Evolutionary conservation across 2,888 invertebrate genomes (phyloP), one percentile per base, ranked within the genome.

Genomic region (Drosophila paracracens): DNA sequence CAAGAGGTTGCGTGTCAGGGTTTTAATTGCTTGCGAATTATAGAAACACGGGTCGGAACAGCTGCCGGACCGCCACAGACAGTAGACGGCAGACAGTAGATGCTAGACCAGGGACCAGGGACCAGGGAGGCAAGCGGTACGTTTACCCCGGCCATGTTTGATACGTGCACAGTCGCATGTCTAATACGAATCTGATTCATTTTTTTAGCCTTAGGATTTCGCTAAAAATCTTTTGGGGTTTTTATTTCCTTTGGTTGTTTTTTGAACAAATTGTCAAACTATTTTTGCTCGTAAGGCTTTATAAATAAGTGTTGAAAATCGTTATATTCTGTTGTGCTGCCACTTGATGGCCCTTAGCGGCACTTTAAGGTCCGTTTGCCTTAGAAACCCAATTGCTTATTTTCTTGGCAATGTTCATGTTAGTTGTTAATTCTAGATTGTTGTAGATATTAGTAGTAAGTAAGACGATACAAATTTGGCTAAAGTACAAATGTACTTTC

Each of bases 21-120:
- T 72, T 84, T 84, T 82, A 89, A 86, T 84, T 86, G 87, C 72
- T 83, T 89, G 84, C 81, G 87, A 88, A 84, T 83, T 84, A 76
- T 83, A 76, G 68, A 83, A 76, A 76, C 69, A 72, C 69, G 81
- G 81, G 58, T 54, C 59, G 31, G 21, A 36, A 59, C 60, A 31
- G 52, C 27, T 21, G 43, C 38, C n/a, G 8, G 25, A 18, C 36
- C 27, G 50, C 50, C 13, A 50, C 35, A 21, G 58, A 25, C 10
- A 31, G 31, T 50, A 16, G 13, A 13, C 16, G n/a, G 25, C n/a
- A 11, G 4, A 7, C 21, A 21, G n/a, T 21, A 36, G 35, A 35
- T 33, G 48, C 10, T 56, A 13, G 38, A 13, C 56, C n/a, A 29
- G 27, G 11, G 18, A 29, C 50, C 40, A 46, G 79, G 25, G 27